Base-by-base conservation (phyloP, 2,888 invertebrate species). In the Platerodrilus igneus region DNA sequence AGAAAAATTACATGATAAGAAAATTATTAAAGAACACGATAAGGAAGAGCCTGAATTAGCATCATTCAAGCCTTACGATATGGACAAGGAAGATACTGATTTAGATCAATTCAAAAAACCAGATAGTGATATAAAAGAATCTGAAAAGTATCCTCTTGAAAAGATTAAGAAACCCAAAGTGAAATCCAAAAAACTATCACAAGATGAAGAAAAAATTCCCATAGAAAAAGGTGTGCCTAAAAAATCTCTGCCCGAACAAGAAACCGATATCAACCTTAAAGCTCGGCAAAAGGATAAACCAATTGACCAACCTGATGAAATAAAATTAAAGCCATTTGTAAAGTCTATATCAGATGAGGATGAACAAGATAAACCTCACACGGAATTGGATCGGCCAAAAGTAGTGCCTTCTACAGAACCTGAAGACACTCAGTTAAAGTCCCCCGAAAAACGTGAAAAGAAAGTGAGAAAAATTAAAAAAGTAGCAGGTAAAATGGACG, bases 181-280 rank as follows among this genome's bases (percentile, higher is more conserved):
- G 3, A 51, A 50, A 9, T 48, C 55, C 39, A 42, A 70, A 67
- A 63, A 68, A 22, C 70, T 72, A 40, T 66, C 68, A 38, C 65
- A 64, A 41, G 59, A 59, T 33, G 60, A 60, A 30, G 44, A 47
- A 23, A 41, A 50, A 27, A 64, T 64, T 25, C 61, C 61, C 28
- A 61, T 64, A 5, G 49, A 51, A 36, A 58, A 55, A 36, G 64
- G 63, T 15, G 53, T 46, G 31, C 63, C 63, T 4, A 63, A 61
- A 10, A 46, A 53, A 37, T 47, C 54, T 27, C 64, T 63, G 21
- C 68, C 73, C 46, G 67, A 69, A 47, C 67, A 70, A 21, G 64
- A 67, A 27, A 64, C 67, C 2, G 71, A 70, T 41, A 56, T 69
- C 6, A 70, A 69, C 48, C 67, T 69, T 16, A 55, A 60, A 55